Conservation (phyloP, 2,797 vertebrate species). For the Macroramphosus scolopax region DNA sequence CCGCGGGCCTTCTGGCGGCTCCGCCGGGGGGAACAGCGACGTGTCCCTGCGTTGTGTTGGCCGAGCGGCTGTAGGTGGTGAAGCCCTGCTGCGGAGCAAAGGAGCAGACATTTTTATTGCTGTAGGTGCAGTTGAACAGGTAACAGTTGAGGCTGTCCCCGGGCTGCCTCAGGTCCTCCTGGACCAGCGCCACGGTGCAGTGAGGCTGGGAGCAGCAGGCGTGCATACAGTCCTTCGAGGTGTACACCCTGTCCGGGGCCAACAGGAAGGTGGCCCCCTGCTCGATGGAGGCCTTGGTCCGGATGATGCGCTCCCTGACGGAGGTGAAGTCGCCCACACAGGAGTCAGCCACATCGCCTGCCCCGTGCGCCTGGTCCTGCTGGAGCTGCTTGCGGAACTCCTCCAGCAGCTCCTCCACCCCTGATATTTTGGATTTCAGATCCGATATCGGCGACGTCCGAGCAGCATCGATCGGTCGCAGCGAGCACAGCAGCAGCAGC, state of each 20-base stretch:
- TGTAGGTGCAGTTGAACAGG: constrained; percentile 89
- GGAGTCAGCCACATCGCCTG: constrained; percentile 49
- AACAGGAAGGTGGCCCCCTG: constrained; percentile 88
- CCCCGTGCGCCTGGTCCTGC: constrained; percentile 77
- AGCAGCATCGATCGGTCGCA: not conserved
- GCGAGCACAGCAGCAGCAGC: constrained; percentile 14
- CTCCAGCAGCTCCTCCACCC: constrained; percentile 88
- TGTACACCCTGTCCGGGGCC: constrained; percentile 77
- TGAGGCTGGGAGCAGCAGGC: constrained; percentile 87
- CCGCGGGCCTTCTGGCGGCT: constrained; percentile 33
- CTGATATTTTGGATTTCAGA: constrained; percentile 80
- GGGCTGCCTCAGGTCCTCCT: constrained; percentile 70
- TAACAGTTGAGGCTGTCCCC: constrained; percentile 81
- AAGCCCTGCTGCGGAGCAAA: constrained; percentile 88
- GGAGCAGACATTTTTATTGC: constrained; percentile 82
- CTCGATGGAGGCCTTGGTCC: constrained; percentile 88
- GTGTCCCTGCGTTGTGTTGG: constrained; percentile 52
- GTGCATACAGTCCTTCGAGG: constrained; percentile 86
- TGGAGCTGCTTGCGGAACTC: constrained; percentile 90
- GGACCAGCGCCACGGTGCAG: constrained; percentile 89
- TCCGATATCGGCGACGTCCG: constrained; percentile 74
- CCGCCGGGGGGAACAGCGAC: constrained; percentile 5
- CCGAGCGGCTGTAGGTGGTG: constrained; percentile 80
- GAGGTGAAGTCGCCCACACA: constrained; percentile 77
- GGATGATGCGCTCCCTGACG: constrained; percentile 87